Conservation (phyloP, 2,113 vertebrate genomes). For the Stegostoma tigrinum region DNA sequence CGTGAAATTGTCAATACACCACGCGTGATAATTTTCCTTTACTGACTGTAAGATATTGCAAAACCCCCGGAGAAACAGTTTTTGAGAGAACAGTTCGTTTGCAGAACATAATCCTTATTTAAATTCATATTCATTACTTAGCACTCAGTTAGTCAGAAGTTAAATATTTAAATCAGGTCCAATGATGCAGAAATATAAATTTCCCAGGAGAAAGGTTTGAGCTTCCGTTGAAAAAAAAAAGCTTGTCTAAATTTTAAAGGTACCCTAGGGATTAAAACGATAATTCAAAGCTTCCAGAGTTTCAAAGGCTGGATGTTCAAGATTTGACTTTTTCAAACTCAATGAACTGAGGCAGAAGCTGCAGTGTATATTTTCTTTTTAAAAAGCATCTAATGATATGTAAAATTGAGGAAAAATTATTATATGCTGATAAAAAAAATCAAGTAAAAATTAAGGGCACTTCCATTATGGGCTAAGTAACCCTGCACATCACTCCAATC, state of each 20-base stretch:
- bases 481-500: neutral
- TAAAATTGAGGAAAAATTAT: constrained; percentile 12
- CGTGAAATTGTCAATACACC: neutral
- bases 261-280: neutral
- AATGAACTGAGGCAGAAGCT: neutral
- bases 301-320: neutral
- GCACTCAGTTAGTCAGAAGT: neutral
- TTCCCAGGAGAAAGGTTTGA: neutral
- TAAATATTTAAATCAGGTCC: neutral
- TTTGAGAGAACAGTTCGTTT: neutral
- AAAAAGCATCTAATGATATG: neutral
- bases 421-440: constrained; percentile 1
- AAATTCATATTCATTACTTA: neutral
- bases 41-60: neutral
- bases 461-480: neutral
- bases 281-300: neutral
- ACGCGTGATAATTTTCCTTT: neutral
- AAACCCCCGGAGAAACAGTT: neutral
- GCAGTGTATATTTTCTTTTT: neutral
- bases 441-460: neutral
- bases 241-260: neutral
- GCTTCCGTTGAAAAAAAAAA: neutral
- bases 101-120: neutral
- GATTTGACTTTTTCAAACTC: neutral
- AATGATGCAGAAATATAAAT: neutral